A percentile compares a stretch with the other conserved stretches of the same genome.
These are phyloP conservation scores for Chironomus striatipennis DNA, from an alignment of 1,140 invertebrate species.

Conservation along the genomic window DNA sequence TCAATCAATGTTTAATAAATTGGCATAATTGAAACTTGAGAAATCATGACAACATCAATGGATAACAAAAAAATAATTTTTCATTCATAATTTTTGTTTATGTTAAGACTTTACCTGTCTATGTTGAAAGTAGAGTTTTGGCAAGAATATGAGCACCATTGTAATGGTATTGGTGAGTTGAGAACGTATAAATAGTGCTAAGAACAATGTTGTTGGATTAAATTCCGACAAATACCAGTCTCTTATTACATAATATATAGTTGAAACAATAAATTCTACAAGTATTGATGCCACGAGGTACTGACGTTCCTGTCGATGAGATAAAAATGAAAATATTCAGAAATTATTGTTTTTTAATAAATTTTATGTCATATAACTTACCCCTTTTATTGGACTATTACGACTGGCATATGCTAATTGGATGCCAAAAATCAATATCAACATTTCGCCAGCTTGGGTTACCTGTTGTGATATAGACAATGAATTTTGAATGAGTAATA, in stretches of 20 bases:
- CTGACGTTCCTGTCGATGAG: slow-evolving; percentile 52
- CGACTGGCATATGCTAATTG: slow-evolving; percentile 71
- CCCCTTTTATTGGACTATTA: slow-evolving; percentile 39
- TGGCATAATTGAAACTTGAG: too few relatives aligned
- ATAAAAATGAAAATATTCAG: slow-evolving; percentile 28
- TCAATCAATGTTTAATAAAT: too few relatives aligned
- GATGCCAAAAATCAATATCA: slow-evolving; percentile 72
- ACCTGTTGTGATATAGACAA: neutral
- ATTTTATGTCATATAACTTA: neutral
- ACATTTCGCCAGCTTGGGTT: slow-evolving; percentile 73
- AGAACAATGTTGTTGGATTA: slow-evolving; percentile 58
- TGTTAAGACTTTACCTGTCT: slow-evolving; percentile 46
- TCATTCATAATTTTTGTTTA: too few relatives aligned
- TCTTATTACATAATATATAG: slow-evolving; percentile 56
- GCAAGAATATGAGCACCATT: slow-evolving; percentile 64
- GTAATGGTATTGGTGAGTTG: slow-evolving; percentile 70
- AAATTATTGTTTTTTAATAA: neutral
- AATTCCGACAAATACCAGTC: slow-evolving; percentile 51
- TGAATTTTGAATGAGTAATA: too few relatives aligned
- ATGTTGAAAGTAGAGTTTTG: slow-evolving; percentile 69
- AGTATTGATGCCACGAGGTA: slow-evolving; percentile 68
- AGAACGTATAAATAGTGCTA: slow-evolving; percentile 61
- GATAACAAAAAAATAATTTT: too few relatives aligned
- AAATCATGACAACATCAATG: too few relatives aligned
- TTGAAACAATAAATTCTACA: slow-evolving; percentile 64